Conservation (phyloP, 2,797 vertebrate genomes). For the Aulostomus chinensis region DNA sequence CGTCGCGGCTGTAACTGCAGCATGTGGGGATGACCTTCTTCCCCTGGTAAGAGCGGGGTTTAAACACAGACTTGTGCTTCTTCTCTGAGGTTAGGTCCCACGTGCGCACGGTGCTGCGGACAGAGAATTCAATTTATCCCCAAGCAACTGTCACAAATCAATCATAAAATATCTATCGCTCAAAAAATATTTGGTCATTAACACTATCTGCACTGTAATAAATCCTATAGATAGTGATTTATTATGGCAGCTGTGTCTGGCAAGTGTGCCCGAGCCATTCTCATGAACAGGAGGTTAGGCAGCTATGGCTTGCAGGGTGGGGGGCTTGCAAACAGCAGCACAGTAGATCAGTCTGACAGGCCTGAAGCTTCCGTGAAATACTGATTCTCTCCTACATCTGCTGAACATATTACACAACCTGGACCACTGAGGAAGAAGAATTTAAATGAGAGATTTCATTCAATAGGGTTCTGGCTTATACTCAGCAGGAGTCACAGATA, state of each 20-base stretch:
- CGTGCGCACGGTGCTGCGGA: constrained; percentile 89
- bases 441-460: constrained; percentile 17
- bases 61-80: constrained; percentile 93
- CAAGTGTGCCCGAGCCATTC: constrained; percentile 2
- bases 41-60: constrained; percentile 91
- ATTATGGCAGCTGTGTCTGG: no score
- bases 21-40: constrained; percentile 93
- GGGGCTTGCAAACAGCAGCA: constrained; percentile 45
- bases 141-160: constrained; percentile 5
- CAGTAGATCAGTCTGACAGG: constrained; percentile 68
- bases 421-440: constrained; percentile 12
- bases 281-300: constrained; percentile 25
- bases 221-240: constrained; percentile 22
- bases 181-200: constrained; percentile 33
- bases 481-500: no score
- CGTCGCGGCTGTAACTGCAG: constrained; percentile 93
- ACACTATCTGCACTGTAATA: constrained; percentile 15
- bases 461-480: no score
- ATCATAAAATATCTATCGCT: constrained; percentile 18
- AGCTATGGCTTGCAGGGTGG: constrained; percentile 25
- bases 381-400: constrained; percentile 81
- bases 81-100: constrained; percentile 94
- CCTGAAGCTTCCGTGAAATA: constrained; percentile 68
- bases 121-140: constrained; percentile 17
- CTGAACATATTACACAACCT: constrained; percentile 78